phyloP scores from a whole-genome alignment of 2,888 invertebrate genomes.

The Oasisia sp. region DNA sequence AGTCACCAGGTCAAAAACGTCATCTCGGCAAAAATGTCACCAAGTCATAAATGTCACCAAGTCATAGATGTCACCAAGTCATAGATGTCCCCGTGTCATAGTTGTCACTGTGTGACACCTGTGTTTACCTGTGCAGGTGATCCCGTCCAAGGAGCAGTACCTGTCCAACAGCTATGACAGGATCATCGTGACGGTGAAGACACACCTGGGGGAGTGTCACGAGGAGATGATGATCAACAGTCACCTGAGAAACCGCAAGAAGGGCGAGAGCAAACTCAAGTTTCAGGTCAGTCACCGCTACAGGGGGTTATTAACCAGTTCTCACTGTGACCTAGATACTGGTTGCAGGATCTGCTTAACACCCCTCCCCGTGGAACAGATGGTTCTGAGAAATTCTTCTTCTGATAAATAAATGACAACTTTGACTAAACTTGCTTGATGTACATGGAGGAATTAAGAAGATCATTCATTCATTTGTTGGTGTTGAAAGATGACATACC shows the following conservation, averaged over 20 bases:
- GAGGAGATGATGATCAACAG: conserved; percentile 72
- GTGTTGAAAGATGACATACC: too few relatives aligned
- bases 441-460: too few relatives aligned
- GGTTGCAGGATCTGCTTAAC: too few relatives aligned
- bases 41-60: background rate
- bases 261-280: conserved; percentile 70
- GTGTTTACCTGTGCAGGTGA: conserved; percentile 64
- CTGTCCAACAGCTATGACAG: conserved; percentile 68
- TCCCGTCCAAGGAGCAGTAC: conserved; percentile 71
- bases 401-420: background rate
- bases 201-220: conserved; percentile 74
- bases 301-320: too few relatives aligned
- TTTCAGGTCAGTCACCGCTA: conserved; percentile 61
- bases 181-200: conserved; percentile 65
- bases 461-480: too few relatives aligned
- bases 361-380: too few relatives aligned
- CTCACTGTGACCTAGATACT: too few relatives aligned
- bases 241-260: conserved; percentile 70
- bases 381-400: background rate
- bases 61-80: background rate
- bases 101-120: background rate
- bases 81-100: background rate
- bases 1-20: background rate
- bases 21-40: background rate
- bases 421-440: too few relatives aligned